Percentiles rank a stretch among this genome's conserved stretches.
Evolutionary conservation across 1,140 invertebrate genomes (phyloP).

Genomic region (Monochamus saltuarius): DNA sequence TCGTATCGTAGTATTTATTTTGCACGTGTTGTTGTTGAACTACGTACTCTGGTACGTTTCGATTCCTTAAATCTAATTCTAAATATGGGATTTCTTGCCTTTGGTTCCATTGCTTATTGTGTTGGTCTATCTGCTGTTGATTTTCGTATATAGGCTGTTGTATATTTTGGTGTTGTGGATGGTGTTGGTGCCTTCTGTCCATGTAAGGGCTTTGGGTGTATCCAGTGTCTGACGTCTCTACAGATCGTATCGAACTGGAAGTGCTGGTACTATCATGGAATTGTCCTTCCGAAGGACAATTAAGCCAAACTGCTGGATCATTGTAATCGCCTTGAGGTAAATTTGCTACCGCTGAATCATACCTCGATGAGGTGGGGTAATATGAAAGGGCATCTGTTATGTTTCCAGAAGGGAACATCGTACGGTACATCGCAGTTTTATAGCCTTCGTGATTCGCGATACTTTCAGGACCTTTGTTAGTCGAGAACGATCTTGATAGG

Average conservation of each 20-base stretch:
- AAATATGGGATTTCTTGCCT: conserved; percentile 48
- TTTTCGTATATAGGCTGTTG: conserved; percentile 52
- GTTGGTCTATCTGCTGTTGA: conserved; percentile 52
- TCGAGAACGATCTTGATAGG: conserved; percentile 55
- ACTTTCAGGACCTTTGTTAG: conserved; percentile 56
- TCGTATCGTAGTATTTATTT: conserved; percentile 55
- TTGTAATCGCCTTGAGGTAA: conserved; percentile 58
- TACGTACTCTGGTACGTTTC: conserved; percentile 51
- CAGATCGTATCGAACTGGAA: conserved; percentile 59
- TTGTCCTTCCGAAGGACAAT: conserved; percentile 57
- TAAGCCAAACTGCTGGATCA: conserved; percentile 61
- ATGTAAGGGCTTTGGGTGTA: conserved; percentile 63
- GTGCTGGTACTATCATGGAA: conserved; percentile 56
- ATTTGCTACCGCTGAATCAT: conserved; percentile 64
- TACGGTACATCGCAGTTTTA: conserved; percentile 63
- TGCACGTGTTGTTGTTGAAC: conserved; percentile 40
- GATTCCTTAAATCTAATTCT: conserved; percentile 53
- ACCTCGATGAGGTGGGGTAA: conserved; percentile 69
- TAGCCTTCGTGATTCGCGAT: conserved; percentile 66
- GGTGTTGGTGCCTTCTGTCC: conserved; percentile 61
- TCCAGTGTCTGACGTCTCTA: conserved; percentile 53
- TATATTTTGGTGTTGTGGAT: conserved; percentile 51
- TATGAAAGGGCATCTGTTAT: conserved; percentile 75
- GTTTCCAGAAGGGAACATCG: conserved; percentile 70
- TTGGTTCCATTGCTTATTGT: conserved; percentile 55